These are phyloP conservation scores for Astropecten irregularis DNA, from an alignment of 53 echinoderm and acorn worm genomes.

Conservation along the genomic window DNA sequence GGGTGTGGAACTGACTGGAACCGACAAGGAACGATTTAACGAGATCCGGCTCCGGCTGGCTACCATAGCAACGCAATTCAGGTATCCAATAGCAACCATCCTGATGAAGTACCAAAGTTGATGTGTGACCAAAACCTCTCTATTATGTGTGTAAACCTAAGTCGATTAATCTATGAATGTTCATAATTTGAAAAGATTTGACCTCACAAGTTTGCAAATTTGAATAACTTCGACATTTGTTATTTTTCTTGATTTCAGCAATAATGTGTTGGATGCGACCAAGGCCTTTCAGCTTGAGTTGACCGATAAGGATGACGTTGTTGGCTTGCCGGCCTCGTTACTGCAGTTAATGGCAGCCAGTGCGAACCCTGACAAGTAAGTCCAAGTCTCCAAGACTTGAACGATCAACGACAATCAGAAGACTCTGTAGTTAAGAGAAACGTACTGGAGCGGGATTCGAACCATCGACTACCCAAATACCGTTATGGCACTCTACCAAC, in stretches of 20 bases:
- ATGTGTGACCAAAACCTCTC: too few relatives aligned
- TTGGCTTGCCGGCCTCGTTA: constrained; percentile 75
- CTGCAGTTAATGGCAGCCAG: constrained; percentile 77
- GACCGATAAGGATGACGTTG: constrained; percentile 71
- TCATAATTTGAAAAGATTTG: too few relatives aligned
- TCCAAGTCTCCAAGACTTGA: neutral
- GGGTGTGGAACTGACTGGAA: constrained; percentile 82
- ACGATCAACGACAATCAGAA: neutral
- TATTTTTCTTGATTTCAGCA: constrained; percentile 52
- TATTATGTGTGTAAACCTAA: too few relatives aligned
- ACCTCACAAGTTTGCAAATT: too few relatives aligned
- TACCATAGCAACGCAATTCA: constrained; percentile 76
- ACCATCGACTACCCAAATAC: too few relatives aligned
- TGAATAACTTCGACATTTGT: too few relatives aligned
- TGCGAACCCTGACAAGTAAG: constrained; percentile 71
- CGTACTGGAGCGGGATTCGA: too few relatives aligned
- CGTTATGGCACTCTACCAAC: too few relatives aligned
- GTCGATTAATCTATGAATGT: too few relatives aligned
- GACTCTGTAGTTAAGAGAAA: neutral
- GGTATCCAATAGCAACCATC: too few relatives aligned
- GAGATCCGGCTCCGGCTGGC: constrained; percentile 73
- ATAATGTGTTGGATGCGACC: constrained; percentile 93
- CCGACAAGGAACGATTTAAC: constrained; percentile 77
- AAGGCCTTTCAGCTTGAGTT: constrained; percentile 77
- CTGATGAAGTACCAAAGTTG: neutral